Conservation (phyloP, 1,140 invertebrate genomes). For the Diorhabda sublineata region DNA sequence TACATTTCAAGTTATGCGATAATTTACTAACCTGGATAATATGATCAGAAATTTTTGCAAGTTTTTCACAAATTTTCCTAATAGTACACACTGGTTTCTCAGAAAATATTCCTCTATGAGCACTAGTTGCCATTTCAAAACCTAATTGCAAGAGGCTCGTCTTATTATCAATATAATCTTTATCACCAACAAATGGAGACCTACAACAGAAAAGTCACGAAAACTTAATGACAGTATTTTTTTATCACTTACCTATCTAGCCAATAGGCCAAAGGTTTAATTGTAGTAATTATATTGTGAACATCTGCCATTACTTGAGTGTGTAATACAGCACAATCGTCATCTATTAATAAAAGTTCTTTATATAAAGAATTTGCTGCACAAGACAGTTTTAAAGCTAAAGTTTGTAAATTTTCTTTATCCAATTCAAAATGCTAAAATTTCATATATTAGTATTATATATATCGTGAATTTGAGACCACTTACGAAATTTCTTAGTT, state of each 20-base stretch:
- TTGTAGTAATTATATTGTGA: conserved; percentile 71
- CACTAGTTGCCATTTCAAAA: conserved; percentile 80
- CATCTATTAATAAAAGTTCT: conserved; percentile 57
- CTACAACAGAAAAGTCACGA: conserved; percentile 44
- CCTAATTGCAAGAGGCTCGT: conserved; percentile 70
- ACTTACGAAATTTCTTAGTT: conserved; percentile 81
- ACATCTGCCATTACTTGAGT: conserved; percentile 80
- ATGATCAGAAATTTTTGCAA: conserved; percentile 76
- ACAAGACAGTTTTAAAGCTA: conserved; percentile 80
- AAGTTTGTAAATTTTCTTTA: conserved; percentile 83
- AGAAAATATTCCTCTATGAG: conserved; percentile 81
- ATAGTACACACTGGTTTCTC: conserved; percentile 74
- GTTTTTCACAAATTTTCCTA: conserved; percentile 61
- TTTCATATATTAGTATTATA: conserved; percentile 21
- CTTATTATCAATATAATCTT: conserved; percentile 64
- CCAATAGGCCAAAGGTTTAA: conserved; percentile 87
- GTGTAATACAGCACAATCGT: conserved; percentile 66
- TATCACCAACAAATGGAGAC: conserved; percentile 65
- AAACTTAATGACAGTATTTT: neutral
- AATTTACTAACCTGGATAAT: conserved; percentile 64
- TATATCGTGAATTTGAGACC: neutral
- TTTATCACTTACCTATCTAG: conserved; percentile 61
- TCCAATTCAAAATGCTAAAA: conserved; percentile 84
- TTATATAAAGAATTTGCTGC: conserved; percentile 77
- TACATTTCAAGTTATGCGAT: too few relatives aligned